Conservation (phyloP, 2,888 invertebrate species). For the Zootermopsis nevadensis region DNA sequence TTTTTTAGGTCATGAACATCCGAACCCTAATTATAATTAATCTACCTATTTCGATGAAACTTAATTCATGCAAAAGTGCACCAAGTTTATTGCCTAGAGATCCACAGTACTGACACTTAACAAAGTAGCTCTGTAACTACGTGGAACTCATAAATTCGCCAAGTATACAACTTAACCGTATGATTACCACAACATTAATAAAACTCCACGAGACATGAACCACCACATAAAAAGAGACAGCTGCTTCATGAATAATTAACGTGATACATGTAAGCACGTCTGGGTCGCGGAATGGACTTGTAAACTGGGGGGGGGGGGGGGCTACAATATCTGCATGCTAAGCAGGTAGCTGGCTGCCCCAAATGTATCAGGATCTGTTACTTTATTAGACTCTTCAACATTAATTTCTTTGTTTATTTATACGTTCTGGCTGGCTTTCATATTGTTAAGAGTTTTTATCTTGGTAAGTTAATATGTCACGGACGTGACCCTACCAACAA, state of each 20-base stretch:
- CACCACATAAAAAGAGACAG: background rate
- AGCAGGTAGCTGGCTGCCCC: background rate
- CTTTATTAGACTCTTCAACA: no score
- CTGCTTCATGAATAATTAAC: background rate
- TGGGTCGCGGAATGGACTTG: background rate
- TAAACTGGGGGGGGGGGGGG: background rate
- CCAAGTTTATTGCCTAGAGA: background rate
- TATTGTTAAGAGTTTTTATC: no score
- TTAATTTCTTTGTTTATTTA: no score
- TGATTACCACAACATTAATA: constrained; percentile 22
- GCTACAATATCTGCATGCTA: constrained; percentile 3
- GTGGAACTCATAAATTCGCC: background rate
- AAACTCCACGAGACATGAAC: background rate
- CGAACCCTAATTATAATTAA: no score
- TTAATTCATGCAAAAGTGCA: no score
- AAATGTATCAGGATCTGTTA: no score
- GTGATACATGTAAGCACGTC: background rate
- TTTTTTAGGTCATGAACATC: no score
- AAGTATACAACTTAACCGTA: background rate
- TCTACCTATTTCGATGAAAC: no score
- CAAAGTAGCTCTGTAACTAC: background rate
- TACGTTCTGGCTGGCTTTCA: no score
- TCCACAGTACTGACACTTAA: background rate
- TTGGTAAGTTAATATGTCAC: no score
- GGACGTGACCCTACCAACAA: no score